Percentiles rank a stretch among this genome's conserved stretches.
These are phyloP conservation scores for Diplodus puntazzo DNA, from an alignment of 2,797 vertebrate species.

Conservation along the genomic window DNA sequence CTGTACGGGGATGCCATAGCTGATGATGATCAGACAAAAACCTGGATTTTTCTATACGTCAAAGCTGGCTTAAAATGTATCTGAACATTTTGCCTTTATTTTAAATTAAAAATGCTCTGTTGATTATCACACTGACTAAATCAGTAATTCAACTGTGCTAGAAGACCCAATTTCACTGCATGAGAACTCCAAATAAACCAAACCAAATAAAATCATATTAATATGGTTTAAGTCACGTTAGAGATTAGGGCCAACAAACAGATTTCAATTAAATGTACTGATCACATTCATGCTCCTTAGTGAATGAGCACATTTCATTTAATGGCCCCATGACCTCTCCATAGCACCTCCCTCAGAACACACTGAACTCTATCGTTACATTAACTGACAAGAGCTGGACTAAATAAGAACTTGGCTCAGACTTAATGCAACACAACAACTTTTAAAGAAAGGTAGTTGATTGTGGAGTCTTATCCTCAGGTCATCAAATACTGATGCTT, in stretches of 20 bases:
- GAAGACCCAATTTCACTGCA: neutral
- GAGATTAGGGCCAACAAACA: neutral
- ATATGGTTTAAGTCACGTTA: neutral
- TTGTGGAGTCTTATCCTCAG: too few relatives aligned
- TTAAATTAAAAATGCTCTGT: neutral
- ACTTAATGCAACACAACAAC: neutral
- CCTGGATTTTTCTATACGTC: neutral
- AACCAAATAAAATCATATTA: neutral
- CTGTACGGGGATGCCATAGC: too few relatives aligned
- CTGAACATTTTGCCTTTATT: neutral
- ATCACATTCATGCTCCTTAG: neutral
- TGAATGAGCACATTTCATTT: neutral
- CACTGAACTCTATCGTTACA: neutral
- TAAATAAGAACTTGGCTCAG: neutral
- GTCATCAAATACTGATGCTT: too few relatives aligned
- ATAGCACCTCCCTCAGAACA: neutral
- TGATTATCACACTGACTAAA: neutral
- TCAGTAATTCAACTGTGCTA: neutral
- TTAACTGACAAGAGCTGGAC: neutral
- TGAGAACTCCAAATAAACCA: too few relatives aligned
- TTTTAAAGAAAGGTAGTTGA: neutral
- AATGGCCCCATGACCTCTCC: neutral
- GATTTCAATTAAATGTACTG: neutral
- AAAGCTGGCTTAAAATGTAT: neutral
- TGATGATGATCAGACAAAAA: neutral